A percentile compares a stretch with the other conserved stretches of the same genome.
Evolutionary conservation across 2,888 invertebrate species (phyloP).

Genomic region (Steinernema hermaphroditum): DNA sequence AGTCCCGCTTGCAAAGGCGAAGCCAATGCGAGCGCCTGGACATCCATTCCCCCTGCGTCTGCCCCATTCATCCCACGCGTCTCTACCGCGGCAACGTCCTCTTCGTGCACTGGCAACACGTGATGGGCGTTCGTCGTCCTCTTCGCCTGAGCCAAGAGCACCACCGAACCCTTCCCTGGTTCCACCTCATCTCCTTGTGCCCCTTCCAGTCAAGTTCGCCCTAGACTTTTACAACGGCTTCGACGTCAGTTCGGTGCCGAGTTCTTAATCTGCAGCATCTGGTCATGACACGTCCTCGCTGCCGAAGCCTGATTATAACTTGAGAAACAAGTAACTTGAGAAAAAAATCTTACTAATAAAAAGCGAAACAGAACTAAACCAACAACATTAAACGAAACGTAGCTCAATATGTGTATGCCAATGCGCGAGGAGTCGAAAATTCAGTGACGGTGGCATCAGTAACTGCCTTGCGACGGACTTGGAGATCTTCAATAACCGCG

Average conservation of each 20-base stretch:
- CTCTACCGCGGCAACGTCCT: neutral
- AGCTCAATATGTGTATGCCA: constrained; percentile 64
- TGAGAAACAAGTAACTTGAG: too few species aligned
- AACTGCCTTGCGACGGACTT: constrained; percentile 77
- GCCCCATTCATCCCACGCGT: too few species aligned
- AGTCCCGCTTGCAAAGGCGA: too few species aligned
- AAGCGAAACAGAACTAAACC: too few species aligned
- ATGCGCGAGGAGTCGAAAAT: constrained; percentile 82
- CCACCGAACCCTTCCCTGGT: neutral
- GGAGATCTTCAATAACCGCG: constrained; percentile 80
- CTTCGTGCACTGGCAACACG: neutral
- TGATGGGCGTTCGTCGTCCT: constrained; percentile 8
- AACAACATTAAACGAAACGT: too few species aligned
- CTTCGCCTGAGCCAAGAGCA: neutral
- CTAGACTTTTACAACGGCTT: constrained; percentile 73
- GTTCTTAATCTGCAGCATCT: constrained; percentile 67
- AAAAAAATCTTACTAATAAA: too few species aligned
- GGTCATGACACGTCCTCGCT: constrained; percentile 69
- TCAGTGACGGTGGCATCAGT: constrained; percentile 82
- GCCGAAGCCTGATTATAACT: too few species aligned
- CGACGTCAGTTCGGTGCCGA: constrained; percentile 70
- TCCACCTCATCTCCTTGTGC: neutral
- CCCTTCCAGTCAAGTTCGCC: constrained; percentile 57
- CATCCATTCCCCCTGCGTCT: too few species aligned
- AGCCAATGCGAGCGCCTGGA: too few species aligned